phyloP scores from a whole-genome alignment of 2,113 vertebrate species.

The Petaurus breviceps region DNA sequence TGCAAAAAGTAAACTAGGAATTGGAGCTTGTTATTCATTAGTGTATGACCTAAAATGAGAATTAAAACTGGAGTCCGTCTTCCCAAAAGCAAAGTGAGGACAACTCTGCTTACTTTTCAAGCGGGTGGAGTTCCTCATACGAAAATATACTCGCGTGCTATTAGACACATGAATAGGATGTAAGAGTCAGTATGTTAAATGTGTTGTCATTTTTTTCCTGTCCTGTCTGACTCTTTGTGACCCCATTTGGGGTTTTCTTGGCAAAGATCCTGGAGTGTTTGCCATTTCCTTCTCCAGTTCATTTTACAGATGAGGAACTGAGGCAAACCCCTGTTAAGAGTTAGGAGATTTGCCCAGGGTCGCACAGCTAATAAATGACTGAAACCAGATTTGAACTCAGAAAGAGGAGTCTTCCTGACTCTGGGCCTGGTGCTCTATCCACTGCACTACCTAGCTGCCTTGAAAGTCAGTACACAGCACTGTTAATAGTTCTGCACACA shows the following conservation, averaged over 20 bases:
- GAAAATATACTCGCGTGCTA: not conserved
- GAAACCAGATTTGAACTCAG: not conserved
- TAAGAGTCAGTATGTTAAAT: not conserved
- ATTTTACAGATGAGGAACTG: not conserved
- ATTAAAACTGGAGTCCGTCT: not conserved
- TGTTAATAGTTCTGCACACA: not conserved
- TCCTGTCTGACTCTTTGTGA: not conserved
- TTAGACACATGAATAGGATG: not conserved
- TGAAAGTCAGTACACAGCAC: not conserved
- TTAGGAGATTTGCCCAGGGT: not conserved
- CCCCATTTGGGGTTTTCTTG: not conserved
- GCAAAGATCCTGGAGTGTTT: not conserved
- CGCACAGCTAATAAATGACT: not conserved
- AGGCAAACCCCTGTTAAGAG: not conserved
- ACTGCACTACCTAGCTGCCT: not conserved
- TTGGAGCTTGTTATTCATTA: not conserved
- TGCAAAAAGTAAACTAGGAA: not conserved
- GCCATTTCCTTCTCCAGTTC: not conserved
- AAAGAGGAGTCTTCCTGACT: not conserved
- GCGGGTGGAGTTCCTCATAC: not conserved
- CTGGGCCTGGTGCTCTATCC: not conserved
- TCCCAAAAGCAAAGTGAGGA: not conserved
- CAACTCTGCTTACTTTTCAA: not conserved
- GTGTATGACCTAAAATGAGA: not conserved
- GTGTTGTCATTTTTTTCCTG: not conserved